Base-by-base conservation (phyloP, 35 echinoderm and acorn worm species). In the Ptychodera flava region DNA sequence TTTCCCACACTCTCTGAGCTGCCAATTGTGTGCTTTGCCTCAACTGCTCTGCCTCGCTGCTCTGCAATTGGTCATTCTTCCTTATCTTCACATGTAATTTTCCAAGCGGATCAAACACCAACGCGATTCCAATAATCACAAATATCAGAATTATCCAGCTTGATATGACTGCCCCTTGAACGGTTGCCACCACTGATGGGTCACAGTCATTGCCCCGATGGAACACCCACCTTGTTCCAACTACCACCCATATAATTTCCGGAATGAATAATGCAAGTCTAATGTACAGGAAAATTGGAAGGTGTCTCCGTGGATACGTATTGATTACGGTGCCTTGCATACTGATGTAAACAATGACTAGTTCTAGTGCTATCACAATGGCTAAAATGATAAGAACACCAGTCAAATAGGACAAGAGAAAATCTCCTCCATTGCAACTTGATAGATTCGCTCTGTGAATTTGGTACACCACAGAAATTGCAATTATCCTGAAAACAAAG, bases 311-410 rank as follows among this genome's bases (percentile, higher is more conserved):
- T 28, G 87, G 89, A 14, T 77, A 33, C 28, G 92, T 53, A 77
- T 89, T 86, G 0, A 88, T 81, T 35, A 94, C 93, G 32, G 92
- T 91, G 1, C 92, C 92, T 84, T 86, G 89, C 0, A 82, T 92
- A 77, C 95, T 97, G 38, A 90, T 6, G n/a, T 89, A 81, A 22
- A 85, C 90, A 35, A 99, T 91, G 32, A 84, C 33, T 28, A 87
- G 85, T 77, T 99, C 96, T 77, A 99, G 82, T 27, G 88, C 10
- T 36, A 99, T 92, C 10, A 92, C 91, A 35, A 99, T 86, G 37
- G 53, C 81, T 15, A 99, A 86, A 1, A 94, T 52, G 16, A 85
- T 32, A 28, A 91, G 78, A 0, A 99, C 81, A 32, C 96, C 93
- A 33, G 94, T 94, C 79, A 94, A 78, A 36, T 92, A 99, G 1